Percentiles rank a stretch among this genome's conserved stretches.
Conservation (phyloP, 53 echinoderm and acorn worm genomes). For the Actinopyga echinites region DNA sequence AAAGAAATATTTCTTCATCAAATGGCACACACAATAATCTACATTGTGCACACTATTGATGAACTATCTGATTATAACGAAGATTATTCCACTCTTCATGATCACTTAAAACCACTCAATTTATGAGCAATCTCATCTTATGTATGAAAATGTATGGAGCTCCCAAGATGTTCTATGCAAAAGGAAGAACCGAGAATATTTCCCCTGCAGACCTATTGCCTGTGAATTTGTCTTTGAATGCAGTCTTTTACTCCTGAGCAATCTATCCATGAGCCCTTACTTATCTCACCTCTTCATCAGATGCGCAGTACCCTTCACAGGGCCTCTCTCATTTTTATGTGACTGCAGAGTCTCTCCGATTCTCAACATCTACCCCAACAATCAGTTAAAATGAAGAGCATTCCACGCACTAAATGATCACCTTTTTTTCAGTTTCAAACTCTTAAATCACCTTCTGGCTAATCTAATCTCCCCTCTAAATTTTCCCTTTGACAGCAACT, state of each 20-base stretch:
- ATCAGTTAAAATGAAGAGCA: slow-evolving; percentile 30
- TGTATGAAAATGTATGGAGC: too few species aligned
- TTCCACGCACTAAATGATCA: slow-evolving; percentile 29
- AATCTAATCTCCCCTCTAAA: slow-evolving; percentile 38
- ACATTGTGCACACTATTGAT: too few species aligned
- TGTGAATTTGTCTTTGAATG: slow-evolving; percentile 45
- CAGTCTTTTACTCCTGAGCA: slow-evolving; percentile 8
- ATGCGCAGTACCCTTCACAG: not conserved
- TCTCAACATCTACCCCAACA: slow-evolving; percentile 30
- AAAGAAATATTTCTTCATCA: too few species aligned
- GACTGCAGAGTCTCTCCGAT: slow-evolving; percentile 27
- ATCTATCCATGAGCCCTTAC: not conserved
- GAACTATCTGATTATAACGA: too few species aligned
- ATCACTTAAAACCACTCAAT: slow-evolving; percentile 30
- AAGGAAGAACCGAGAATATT: slow-evolving; percentile 8
- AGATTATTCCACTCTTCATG: too few species aligned
- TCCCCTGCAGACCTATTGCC: slow-evolving; percentile 28
- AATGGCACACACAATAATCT: too few species aligned
- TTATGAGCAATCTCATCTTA: slow-evolving; percentile 3
- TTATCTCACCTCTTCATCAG: slow-evolving; percentile 17
- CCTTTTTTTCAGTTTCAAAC: slow-evolving; percentile 27
- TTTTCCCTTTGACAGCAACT: not conserved
- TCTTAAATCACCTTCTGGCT: slow-evolving; percentile 43
- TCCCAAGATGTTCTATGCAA: slow-evolving; percentile 34
- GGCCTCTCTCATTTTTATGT: slow-evolving; percentile 42